Percentiles rank a stretch among this genome's conserved stretches.
phyloP scores from a whole-genome alignment of 37 sponge, comb jelly and placozoan species.

The Mnemiopsis leidyi region DNA sequence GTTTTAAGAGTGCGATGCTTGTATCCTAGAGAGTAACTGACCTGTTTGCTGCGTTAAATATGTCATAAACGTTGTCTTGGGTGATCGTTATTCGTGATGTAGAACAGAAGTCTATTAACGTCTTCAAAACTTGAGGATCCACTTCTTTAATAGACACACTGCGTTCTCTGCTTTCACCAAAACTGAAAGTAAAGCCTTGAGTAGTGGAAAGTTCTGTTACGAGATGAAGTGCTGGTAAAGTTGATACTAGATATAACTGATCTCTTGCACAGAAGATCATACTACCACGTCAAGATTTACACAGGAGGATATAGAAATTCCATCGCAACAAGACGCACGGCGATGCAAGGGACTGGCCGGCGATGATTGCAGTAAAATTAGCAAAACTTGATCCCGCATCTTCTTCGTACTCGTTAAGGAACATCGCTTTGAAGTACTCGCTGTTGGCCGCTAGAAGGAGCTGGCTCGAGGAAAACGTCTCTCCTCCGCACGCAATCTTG shows the following conservation, averaged over 20 bases:
- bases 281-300: too few species aligned
- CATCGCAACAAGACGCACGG: too few species aligned
- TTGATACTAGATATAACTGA: too few species aligned
- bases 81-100: neutral
- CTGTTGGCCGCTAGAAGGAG: conserved; percentile 16
- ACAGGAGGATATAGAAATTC: too few species aligned
- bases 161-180: neutral
- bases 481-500: neutral
- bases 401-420: neutral
- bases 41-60: neutral
- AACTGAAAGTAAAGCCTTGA: neutral
- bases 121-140: neutral
- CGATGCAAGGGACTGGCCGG: too few species aligned
- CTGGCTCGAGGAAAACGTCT: neutral
- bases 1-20: too few species aligned
- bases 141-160: neutral
- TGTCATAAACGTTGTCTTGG: neutral
- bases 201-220: too few species aligned
- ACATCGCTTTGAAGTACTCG: neutral
- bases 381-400: too few species aligned
- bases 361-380: too few species aligned
- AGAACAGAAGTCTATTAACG: neutral
- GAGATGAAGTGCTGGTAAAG: too few species aligned
- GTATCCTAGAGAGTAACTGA: too few species aligned
- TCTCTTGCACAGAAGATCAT: too few species aligned